Percentiles rank a stretch among this genome's conserved stretches.
These are phyloP conservation scores for Eucera pruinosa DNA, from an alignment of 2,888 invertebrate species.

Conservation along the genomic window DNA sequence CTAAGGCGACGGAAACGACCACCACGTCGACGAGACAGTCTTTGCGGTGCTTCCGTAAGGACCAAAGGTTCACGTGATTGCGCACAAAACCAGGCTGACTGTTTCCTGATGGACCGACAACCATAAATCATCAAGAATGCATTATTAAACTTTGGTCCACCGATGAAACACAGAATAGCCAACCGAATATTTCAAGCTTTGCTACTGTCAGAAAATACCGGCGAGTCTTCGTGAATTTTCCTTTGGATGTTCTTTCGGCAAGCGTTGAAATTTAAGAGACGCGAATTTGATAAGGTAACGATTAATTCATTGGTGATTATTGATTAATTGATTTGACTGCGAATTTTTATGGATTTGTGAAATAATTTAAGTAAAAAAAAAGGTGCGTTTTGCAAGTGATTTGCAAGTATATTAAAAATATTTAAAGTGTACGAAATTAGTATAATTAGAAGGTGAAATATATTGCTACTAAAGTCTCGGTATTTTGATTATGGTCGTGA, in stretches of 20 bases:
- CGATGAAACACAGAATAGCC: constrained; percentile 15
- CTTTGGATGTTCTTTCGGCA: background rate
- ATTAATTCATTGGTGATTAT: too few relatives aligned
- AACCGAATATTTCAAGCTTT: constrained; percentile 3
- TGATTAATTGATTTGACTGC: too few relatives aligned
- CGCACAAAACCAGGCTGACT: constrained; percentile 54
- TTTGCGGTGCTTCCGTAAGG: constrained; percentile 3
- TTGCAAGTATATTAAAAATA: too few relatives aligned
- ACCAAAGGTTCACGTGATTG: constrained; percentile 51
- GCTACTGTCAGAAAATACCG: background rate
- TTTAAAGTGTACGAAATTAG: too few relatives aligned
- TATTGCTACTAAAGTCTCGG: too few relatives aligned
- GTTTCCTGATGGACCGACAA: constrained; percentile 30
- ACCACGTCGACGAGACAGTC: background rate
- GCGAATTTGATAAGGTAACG: too few relatives aligned
- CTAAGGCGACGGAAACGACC: constrained; percentile 79
- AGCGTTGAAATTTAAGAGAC: too few relatives aligned
- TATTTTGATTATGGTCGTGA: too few relatives aligned
- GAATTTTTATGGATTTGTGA: too few relatives aligned
- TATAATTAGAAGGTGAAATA: too few relatives aligned
- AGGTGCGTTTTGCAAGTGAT: too few relatives aligned
- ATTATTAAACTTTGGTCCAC: background rate
- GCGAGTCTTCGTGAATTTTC: constrained; percentile 35
- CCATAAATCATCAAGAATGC: background rate
- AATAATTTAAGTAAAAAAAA: too few relatives aligned